These are phyloP conservation scores for Sinosuthora webbiana DNA, from an alignment of 2,113 vertebrate species.

Conservation along the genomic window DNA sequence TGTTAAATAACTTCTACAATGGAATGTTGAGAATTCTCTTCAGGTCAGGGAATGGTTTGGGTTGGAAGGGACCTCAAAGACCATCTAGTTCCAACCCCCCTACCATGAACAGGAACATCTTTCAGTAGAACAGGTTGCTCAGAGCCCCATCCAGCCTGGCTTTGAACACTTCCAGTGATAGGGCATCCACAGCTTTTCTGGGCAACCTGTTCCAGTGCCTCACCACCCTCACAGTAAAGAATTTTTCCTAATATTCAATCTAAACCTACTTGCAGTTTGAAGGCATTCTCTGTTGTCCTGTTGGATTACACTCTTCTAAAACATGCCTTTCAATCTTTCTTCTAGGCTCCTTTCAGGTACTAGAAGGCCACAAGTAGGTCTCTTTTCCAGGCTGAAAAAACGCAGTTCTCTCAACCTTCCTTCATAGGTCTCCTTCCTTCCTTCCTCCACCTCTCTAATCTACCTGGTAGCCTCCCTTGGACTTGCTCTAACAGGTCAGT, in stretches of 20 bases:
- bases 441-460: not conserved
- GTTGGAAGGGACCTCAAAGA: not conserved
- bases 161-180: not conserved
- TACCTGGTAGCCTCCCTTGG: too few relatives aligned
- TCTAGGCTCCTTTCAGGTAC: not conserved
- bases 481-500: rapidly evolving
- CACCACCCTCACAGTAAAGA: not conserved
- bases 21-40: not conserved
- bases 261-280: not conserved
- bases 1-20: not conserved
- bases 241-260: not conserved
- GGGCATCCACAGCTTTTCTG: not conserved
- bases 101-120: not conserved
- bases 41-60: not conserved
- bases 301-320: not conserved
- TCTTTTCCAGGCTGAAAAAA: not conserved
- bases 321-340: not conserved
- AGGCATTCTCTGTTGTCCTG: not conserved
- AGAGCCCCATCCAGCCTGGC: not conserved
- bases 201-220: not conserved
- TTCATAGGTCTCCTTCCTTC: not conserved
- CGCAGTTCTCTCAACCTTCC: not conserved
- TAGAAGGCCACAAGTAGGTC: not conserved
- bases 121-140: not conserved
- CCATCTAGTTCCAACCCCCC: not conserved